Percentiles rank a stretch among this genome's conserved stretches.
phyloP scores from a whole-genome alignment of 2,888 invertebrate species.

The Lithophane socia region DNA sequence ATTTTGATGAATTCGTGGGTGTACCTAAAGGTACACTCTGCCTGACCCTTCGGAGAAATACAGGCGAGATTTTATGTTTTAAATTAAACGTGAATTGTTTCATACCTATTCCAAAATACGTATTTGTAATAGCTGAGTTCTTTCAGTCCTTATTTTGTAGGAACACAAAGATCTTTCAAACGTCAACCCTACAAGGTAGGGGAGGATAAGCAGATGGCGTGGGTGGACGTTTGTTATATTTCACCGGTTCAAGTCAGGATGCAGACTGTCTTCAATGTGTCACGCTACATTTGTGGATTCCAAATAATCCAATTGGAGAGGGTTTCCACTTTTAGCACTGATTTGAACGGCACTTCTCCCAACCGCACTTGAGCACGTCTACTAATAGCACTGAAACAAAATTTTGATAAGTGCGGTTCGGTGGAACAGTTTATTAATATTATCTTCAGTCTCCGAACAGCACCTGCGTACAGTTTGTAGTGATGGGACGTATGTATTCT shows the following conservation, averaged over 20 bases:
- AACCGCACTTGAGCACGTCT: too few species aligned
- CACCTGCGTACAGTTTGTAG: too few species aligned
- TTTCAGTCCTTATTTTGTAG: background rate
- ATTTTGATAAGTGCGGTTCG: too few species aligned
- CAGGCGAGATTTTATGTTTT: background rate
- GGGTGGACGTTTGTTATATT: conserved; percentile 77
- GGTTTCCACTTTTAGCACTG: too few species aligned
- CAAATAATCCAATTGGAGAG: background rate
- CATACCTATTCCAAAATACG: background rate
- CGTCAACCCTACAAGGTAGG: conserved; percentile 45
- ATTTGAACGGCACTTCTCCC: too few species aligned
- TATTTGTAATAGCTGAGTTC: background rate
- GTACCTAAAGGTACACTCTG: too few species aligned
- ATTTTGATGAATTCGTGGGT: too few species aligned
- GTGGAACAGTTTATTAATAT: too few species aligned
- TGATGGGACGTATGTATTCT: too few species aligned
- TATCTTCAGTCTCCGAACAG: too few species aligned
- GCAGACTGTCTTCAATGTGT: background rate
- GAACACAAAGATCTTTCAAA: conserved; percentile 11
- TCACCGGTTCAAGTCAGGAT: conserved; percentile 68
- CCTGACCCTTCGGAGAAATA: too few species aligned
- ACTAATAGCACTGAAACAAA: too few species aligned
- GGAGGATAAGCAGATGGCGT: conserved; percentile 52
- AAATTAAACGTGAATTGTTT: background rate
- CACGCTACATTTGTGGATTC: background rate